Evolutionary conservation across 2,797 vertebrate genomes (phyloP).

Genomic region (Rhynchotus rufescens): DNA sequence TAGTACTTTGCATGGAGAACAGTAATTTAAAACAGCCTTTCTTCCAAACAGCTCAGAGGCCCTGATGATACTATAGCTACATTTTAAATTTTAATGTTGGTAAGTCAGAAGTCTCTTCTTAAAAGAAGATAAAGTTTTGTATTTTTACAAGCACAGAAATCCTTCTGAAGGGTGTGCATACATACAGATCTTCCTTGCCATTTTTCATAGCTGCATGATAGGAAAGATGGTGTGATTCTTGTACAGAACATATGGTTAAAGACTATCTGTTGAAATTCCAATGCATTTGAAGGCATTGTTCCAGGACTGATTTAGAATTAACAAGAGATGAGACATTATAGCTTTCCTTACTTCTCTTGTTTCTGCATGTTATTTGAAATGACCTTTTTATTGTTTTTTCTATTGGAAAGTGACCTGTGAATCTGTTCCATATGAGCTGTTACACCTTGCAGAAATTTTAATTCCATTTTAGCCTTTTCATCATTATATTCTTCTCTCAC

Average conservation of each 20-base stretch:
- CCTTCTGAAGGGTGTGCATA: not conserved
- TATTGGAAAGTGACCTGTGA: not conserved
- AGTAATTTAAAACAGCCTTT: not conserved
- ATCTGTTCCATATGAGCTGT: not conserved
- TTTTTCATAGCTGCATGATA: not conserved
- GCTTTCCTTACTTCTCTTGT: not conserved
- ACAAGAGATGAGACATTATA: accelerated
- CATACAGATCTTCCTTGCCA: not conserved
- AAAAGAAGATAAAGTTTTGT: not conserved
- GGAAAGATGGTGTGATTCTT: not conserved
- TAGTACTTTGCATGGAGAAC: not conserved
- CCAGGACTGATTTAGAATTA: not conserved
- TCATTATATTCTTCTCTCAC: not conserved
- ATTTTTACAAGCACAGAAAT: not conserved
- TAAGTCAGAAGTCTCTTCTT: not conserved
- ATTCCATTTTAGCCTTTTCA: not conserved
- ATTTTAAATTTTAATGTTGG: not conserved
- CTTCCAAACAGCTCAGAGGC: not conserved
- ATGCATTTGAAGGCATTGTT: not conserved
- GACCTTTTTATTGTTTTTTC: not conserved
- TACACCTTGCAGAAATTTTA: not conserved
- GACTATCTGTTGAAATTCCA: not conserved
- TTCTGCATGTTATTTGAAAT: not conserved
- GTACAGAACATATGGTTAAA: not conserved
- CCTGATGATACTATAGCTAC: not conserved